Conservation (phyloP, 2,888 invertebrate genomes). For the Netelia melanura region DNA sequence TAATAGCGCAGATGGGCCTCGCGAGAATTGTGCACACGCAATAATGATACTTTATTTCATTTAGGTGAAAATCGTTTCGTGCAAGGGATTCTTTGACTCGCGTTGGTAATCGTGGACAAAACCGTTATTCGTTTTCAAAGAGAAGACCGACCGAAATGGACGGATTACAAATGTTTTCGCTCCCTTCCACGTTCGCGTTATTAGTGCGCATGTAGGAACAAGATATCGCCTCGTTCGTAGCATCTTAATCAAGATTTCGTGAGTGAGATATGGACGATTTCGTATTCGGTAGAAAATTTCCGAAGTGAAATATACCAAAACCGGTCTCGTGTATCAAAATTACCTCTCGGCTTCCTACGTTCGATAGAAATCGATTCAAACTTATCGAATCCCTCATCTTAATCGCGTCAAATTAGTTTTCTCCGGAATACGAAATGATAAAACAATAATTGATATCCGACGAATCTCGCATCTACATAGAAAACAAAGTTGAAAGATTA, state of each 20-base stretch:
- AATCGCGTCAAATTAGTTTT: no score
- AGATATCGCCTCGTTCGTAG: conserved; percentile 13
- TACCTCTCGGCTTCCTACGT: not conserved
- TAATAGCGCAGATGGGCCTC: conserved; percentile 52
- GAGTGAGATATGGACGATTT: not conserved
- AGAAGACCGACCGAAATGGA: not conserved
- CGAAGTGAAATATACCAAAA: not conserved
- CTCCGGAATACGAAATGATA: no score
- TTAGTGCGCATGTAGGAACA: not conserved
- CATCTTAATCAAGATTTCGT: conserved; percentile 40
- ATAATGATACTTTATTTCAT: conserved; percentile 58
- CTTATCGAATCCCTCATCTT: conserved; percentile 9
- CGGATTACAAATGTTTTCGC: conserved; percentile 47
- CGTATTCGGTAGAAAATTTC: not conserved
- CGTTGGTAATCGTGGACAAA: not conserved
- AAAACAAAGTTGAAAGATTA: no score
- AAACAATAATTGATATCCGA: no score
- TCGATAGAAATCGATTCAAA: conserved; percentile 21
- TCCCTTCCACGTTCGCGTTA: not conserved
- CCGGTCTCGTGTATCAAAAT: not conserved
- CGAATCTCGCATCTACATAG: no score
- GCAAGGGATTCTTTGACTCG: not conserved
- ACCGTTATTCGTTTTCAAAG: conserved; percentile 25
- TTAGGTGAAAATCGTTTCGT: conserved; percentile 44
- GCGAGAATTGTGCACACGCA: conserved; percentile 39